These are phyloP conservation scores for Cyprinella venusta DNA, from an alignment of 2,797 vertebrate species.

Conservation along the genomic window DNA sequence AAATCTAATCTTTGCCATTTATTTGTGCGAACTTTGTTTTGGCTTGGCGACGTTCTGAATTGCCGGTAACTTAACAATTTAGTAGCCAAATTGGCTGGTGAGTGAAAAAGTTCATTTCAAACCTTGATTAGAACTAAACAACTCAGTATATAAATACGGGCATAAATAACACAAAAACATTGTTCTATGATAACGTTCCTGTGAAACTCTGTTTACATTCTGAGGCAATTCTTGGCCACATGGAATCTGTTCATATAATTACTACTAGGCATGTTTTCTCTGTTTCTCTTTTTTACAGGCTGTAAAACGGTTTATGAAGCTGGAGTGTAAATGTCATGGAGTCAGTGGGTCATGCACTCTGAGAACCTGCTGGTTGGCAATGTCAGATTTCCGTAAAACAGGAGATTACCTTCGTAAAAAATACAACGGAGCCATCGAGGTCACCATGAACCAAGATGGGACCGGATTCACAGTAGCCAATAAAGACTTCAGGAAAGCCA, in stretches of 20 bases:
- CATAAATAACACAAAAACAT: background rate
- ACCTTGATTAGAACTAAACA: background rate
- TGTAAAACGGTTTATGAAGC: slow-evolving; percentile 97
- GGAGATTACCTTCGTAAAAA: slow-evolving; percentile 93
- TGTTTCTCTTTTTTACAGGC: slow-evolving; percentile 76
- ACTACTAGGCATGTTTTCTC: slow-evolving; percentile 1
- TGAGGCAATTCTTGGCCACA: background rate
- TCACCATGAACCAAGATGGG: slow-evolving; percentile 96
- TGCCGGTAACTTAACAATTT: too few species aligned
- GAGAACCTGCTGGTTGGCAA: slow-evolving; percentile 97
- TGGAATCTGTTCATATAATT: slow-evolving; percentile 5
- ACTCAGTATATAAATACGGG: background rate
- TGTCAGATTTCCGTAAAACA: slow-evolving; percentile 95
- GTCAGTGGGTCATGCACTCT: slow-evolving; percentile 97
- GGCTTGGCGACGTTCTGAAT: too few species aligned
- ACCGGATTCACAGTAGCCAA: slow-evolving; percentile 94
- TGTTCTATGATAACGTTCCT: background rate
- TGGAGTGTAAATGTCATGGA: slow-evolving; percentile 98
- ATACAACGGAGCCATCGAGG: slow-evolving; percentile 96
- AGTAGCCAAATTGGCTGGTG: too few species aligned
- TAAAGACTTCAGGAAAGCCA: slow-evolving; percentile 83
- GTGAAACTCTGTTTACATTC: slow-evolving; percentile 18
- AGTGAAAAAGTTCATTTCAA: too few species aligned
- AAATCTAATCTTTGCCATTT: too few species aligned
- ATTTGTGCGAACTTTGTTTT: too few species aligned